These are phyloP conservation scores for Laterallus jamaicensis DNA, from an alignment of 2,113 vertebrate genomes.

Conservation along the genomic window DNA sequence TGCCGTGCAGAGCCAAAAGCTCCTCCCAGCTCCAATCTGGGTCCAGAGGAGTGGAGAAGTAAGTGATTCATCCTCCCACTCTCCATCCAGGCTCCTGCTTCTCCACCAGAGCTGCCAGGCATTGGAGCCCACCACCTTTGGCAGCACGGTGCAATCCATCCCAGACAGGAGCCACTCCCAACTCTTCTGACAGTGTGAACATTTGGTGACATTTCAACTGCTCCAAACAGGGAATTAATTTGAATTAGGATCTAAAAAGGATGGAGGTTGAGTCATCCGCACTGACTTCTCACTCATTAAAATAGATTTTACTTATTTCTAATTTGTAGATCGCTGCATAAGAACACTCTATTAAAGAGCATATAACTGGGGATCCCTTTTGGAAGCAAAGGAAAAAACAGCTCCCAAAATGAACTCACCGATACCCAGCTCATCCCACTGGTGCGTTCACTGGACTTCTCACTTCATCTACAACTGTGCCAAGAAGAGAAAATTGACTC, in stretches of 20 bases:
- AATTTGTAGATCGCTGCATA: background rate
- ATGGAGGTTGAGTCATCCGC: background rate
- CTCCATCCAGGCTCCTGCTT: background rate
- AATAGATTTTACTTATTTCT: background rate
- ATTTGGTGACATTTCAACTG: constrained; percentile 50
- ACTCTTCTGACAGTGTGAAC: background rate
- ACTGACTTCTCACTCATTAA: background rate
- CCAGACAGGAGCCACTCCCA: background rate
- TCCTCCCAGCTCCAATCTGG: background rate
- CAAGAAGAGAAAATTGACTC: background rate
- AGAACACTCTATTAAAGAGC: background rate
- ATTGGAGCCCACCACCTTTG: background rate
- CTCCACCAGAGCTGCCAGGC: background rate
- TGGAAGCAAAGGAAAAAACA: background rate
- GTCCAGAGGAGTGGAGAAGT: constrained; percentile 9
- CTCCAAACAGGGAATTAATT: background rate
- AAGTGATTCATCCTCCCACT: constrained; percentile 53
- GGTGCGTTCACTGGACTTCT: background rate
- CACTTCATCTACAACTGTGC: background rate
- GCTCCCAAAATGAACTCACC: background rate
- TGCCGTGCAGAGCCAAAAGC: background rate
- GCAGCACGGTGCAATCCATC: background rate
- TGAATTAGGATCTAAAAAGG: background rate
- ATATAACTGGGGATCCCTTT: background rate
- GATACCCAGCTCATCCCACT: background rate